These are phyloP conservation scores for Dendrocopos noguchii DNA, from an alignment of 2,113 vertebrate genomes.

Conservation along the genomic window DNA sequence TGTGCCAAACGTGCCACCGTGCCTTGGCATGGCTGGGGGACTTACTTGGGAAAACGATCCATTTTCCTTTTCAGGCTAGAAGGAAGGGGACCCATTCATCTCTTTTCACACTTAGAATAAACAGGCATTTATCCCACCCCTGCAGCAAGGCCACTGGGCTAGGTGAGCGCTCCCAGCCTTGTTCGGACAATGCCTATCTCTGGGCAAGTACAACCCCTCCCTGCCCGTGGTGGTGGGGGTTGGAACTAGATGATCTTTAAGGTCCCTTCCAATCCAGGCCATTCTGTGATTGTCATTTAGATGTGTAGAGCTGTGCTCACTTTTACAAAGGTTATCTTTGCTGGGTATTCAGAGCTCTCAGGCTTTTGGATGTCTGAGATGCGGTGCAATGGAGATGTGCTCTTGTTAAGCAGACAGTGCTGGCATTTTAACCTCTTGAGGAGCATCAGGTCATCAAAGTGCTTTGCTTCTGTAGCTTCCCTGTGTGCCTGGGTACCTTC, in stretches of 20 bases:
- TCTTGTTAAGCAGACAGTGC: neutral
- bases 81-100: rapidly evolving
- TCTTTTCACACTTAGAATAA: neutral
- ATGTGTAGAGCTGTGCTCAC: neutral
- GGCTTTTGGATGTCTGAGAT: neutral
- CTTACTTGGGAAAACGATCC: neutral
- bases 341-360: neutral
- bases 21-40: neutral
- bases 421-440: neutral
- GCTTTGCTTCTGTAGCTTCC: neutral
- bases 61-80: neutral
- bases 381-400: neutral
- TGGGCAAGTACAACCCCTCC: neutral
- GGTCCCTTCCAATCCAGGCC: too few relatives aligned
- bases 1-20: rapidly evolving
- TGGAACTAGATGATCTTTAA: too few relatives aligned
- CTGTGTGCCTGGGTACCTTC: neutral
- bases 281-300: neutral
- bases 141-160: neutral
- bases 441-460: neutral
- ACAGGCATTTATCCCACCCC: neutral
- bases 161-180: neutral
- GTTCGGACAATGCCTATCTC: neutral
- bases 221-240: too few relatives aligned
- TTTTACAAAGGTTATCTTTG: neutral